A percentile compares a stretch with the other conserved stretches of the same genome.
phyloP scores from a whole-genome alignment of 1,140 invertebrate genomes.

The Meloidogyne hapla region DNA sequence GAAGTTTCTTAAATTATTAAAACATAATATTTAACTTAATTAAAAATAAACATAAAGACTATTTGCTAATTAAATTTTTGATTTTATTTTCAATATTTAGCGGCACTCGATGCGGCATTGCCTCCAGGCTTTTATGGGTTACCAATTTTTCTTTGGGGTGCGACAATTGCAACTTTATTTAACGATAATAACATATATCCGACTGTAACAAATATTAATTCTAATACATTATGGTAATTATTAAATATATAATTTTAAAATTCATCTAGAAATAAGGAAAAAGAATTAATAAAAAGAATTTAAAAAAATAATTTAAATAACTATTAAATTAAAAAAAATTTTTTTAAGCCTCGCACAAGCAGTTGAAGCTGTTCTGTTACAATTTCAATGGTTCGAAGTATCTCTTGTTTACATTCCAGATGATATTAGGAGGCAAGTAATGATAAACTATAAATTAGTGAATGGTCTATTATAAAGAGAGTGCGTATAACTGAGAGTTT shows the following conservation, averaged over 20 bases:
- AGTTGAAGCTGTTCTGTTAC: constrained; percentile 21
- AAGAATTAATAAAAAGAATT: constrained; percentile 8
- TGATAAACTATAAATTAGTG: not conserved
- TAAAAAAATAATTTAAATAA: not conserved
- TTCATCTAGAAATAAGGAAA: too few species aligned
- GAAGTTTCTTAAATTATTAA: too few species aligned
- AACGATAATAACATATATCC: constrained; percentile 33
- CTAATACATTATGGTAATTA: constrained; percentile 33
- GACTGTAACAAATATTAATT: constrained; percentile 38
- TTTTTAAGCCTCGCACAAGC: constrained; percentile 41
- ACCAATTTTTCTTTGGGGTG: constrained; percentile 46
- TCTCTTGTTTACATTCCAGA: constrained; percentile 40
- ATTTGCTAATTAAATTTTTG: not conserved
- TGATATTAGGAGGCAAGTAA: not conserved
- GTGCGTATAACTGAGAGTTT: too few species aligned
- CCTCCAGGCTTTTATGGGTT: constrained; percentile 39
- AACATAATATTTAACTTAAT: too few species aligned
- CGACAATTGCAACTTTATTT: constrained; percentile 32
- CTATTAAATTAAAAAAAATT: too few species aligned
- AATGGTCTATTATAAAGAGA: too few species aligned
- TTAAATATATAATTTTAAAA: too few species aligned
- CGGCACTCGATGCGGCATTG: constrained; percentile 19
- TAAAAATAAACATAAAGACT: too few species aligned
- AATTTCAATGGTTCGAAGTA: constrained; percentile 44
- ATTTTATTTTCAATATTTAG: constrained; percentile 15